Base-by-base conservation (phyloP, 35 echinoderm and acorn worm species). In the Ophiothrix spiculata region DNA sequence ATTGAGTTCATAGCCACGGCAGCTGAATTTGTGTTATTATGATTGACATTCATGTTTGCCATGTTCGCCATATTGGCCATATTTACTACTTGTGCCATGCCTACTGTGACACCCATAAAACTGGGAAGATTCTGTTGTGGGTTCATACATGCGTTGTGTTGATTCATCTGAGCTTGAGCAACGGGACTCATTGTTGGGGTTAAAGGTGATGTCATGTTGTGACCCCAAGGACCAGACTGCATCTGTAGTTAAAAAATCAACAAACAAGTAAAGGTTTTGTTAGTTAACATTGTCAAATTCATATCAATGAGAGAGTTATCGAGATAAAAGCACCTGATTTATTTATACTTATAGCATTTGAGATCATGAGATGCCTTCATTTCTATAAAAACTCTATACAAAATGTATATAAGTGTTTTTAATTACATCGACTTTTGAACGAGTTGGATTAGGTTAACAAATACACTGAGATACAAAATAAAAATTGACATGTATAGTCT, bases 61-160 rank as follows among this genome's bases (percentile, higher is more conserved):
- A 69, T 69, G 19, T 39, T 45, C 17, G 80, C 80, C 25, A 32
- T 40, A 56, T 84, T 84, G 54, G 46, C 81, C 16, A 49, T 49
- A 19, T 40, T 56, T 34, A 34, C 77, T 21, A 41, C 77, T 19
- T 79, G 77, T 25, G 77, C 77, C 77, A 79, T 79, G 33, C 45
- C 81, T 36, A 31, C 60, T 10, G 94, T 78, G 12, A 97, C 87
- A 28, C 94, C 94, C 94, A 97, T 97, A 74, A 97, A 97, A 73
- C 89, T 91, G 28, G 94, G 94, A 31, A 97, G 90, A 19, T 42
- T 88, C 34, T 80, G 79, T 40, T 97, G 94, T 10, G 94, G 94
- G 28, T 87, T 87, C 94, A 97, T 97, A 78, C 94, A 97, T n/a
- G 91, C 90, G 63, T 92, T 97, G 76, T 85, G 82, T 36, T 87